A percentile compares a stretch with the other conserved stretches of the same genome.
These are phyloP conservation scores for Gephyroberyx darwinii DNA, from an alignment of 2,797 vertebrate species.

Conservation along the genomic window DNA sequence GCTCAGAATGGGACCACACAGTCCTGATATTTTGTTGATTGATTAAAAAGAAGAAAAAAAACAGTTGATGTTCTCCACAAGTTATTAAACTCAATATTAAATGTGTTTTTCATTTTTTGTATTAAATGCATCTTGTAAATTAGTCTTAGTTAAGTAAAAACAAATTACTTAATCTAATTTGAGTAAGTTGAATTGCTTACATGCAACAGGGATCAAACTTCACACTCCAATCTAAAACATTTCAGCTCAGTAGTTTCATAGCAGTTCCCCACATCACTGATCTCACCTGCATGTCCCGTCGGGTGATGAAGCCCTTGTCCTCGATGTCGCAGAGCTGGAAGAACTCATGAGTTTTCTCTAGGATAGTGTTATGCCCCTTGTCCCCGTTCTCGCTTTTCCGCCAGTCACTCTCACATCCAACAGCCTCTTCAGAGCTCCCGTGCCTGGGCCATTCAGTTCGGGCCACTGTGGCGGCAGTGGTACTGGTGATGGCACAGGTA, in stretches of 20 bases:
- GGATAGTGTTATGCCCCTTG: constrained; percentile 70
- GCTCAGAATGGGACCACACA: neutral
- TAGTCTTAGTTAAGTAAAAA: too few relatives aligned
- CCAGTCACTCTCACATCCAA: constrained; percentile 36
- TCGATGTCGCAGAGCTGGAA: constrained; percentile 93
- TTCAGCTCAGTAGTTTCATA: neutral
- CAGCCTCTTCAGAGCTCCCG: constrained; percentile 13
- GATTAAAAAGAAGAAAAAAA: neutral
- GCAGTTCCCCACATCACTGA: neutral
- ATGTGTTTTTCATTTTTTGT: neutral
- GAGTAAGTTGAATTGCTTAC: neutral
- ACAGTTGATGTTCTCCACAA: neutral
- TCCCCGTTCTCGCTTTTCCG: constrained; percentile 35
- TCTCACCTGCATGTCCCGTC: constrained; percentile 90
- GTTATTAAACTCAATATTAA: constrained; percentile 1
- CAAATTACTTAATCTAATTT: too few relatives aligned
- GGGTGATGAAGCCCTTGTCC: constrained; percentile 90
- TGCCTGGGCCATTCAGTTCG: constrained; percentile 45
- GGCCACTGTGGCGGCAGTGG: constrained; percentile 7
- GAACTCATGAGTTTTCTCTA: constrained; percentile 89
- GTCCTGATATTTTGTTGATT: rapidly evolving
- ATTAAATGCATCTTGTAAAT: rapidly evolving
- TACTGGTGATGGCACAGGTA: constrained; percentile 24
- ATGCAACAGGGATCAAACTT: neutral
- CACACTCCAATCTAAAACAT: neutral